phyloP scores from a whole-genome alignment of 2,797 vertebrate species.

The Manis javanica region DNA sequence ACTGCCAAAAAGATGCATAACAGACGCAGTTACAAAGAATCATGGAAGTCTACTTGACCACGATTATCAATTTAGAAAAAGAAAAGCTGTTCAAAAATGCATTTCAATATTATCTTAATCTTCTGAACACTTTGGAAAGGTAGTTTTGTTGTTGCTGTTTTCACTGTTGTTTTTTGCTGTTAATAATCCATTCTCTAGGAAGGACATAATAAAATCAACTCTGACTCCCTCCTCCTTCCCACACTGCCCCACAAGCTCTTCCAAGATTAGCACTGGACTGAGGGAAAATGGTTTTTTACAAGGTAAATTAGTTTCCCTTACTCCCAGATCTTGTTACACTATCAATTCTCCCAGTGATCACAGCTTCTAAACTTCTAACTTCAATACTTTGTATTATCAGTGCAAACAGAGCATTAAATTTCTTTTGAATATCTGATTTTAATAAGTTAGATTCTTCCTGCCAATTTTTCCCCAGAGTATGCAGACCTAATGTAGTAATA shows the following conservation, averaged over 20 bases:
- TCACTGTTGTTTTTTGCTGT: background rate
- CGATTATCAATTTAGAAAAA: background rate
- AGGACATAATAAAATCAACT: background rate
- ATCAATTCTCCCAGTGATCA: slow-evolving; percentile 4
- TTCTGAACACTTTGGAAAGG: background rate
- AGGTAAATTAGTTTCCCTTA: background rate
- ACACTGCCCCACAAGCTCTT: background rate
- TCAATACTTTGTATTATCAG: background rate
- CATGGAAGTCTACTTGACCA: background rate
- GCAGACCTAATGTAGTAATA: background rate
- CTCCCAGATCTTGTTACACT: background rate
- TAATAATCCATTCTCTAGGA: background rate
- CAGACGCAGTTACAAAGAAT: background rate
- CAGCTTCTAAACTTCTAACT: slow-evolving; percentile 34
- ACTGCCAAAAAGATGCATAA: background rate
- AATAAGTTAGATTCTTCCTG: slow-evolving; percentile 5
- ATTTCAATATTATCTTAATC: background rate
- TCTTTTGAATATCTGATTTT: slow-evolving; percentile 50
- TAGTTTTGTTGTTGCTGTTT: background rate
- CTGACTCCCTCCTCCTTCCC: background rate
- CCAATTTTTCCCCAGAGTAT: background rate
- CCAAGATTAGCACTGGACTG: background rate
- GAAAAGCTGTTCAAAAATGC: background rate
- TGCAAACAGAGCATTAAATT: slow-evolving; percentile 53
- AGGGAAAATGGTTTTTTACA: slow-evolving; percentile 34